Evolutionary conservation across 2,113 vertebrate species (phyloP).

Genomic region (Oostethus manadensis): DNA sequence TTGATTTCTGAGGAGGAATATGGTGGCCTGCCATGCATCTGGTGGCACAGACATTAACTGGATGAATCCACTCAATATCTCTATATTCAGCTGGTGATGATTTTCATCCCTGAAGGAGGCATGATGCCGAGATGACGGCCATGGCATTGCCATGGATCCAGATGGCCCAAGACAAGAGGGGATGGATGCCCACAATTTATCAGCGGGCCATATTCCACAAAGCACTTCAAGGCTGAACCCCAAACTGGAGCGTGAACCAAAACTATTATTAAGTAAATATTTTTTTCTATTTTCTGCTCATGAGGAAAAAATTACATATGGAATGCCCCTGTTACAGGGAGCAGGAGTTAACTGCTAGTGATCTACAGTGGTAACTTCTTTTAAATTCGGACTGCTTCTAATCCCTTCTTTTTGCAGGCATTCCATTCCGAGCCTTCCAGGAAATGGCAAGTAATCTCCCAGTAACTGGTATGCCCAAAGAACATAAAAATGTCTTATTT

Average conservation of each 20-base stretch:
- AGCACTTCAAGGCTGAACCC: slow-evolving; percentile 36
- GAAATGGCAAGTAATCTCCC: too few species aligned
- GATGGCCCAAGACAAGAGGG: slow-evolving; percentile 53
- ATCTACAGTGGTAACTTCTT: too few species aligned
- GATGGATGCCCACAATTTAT: slow-evolving; percentile 43
- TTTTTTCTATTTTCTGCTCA: neutral
- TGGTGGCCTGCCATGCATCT: slow-evolving; percentile 51
- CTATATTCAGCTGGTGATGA: slow-evolving; percentile 48
- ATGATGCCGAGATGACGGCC: slow-evolving; percentile 37
- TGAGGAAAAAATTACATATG: neutral
- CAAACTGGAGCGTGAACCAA: slow-evolving; percentile 30
- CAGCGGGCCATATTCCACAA: slow-evolving; percentile 43
- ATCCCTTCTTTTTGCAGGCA: too few species aligned
- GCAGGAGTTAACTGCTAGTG: too few species aligned
- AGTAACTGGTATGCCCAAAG: too few species aligned
- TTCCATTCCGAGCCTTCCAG: too few species aligned
- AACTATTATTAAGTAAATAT: slow-evolving; percentile 16
- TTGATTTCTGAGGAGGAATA: slow-evolving; percentile 17
- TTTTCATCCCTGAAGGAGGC: slow-evolving; percentile 42
- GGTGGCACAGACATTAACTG: slow-evolving; percentile 38
- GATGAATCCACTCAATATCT: slow-evolving; percentile 29
- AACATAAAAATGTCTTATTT: too few species aligned
- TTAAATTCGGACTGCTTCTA: too few species aligned
- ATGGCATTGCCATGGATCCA: slow-evolving; percentile 40
- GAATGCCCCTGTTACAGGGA: neutral